phyloP scores from a whole-genome alignment of 2,797 vertebrate species.

The Kryptolebias ocellatus region DNA sequence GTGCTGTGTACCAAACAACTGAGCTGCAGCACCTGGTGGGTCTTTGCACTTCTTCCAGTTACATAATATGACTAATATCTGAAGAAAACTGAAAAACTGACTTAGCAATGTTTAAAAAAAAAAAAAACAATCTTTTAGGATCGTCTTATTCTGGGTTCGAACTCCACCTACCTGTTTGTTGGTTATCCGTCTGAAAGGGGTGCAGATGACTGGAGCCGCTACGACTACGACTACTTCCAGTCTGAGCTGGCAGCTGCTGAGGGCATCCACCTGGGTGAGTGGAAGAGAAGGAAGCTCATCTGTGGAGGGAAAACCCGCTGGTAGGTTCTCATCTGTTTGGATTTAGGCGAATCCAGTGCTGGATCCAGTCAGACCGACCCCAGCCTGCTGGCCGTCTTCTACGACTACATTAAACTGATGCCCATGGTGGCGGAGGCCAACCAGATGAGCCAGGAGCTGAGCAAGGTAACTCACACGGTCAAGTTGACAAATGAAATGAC shows the following conservation, averaged over 20 bases:
- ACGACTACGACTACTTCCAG: conserved; percentile 92
- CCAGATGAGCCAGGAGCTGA: conserved; percentile 90
- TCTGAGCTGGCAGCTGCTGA: conserved; percentile 87
- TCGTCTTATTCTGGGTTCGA: conserved; percentile 88
- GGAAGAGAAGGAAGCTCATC: neutral
- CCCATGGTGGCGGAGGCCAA: conserved; percentile 90
- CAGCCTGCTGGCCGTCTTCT: conserved; percentile 87
- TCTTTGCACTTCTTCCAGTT: conserved; percentile 18
- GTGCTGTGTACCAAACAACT: conserved; percentile 70
- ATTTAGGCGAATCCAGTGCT: conserved; percentile 66
- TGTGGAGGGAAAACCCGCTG: neutral
- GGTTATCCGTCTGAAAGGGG: conserved; percentile 86
- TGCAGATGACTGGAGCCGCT: conserved; percentile 84
- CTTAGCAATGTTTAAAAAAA: neutral
- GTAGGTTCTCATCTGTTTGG: conserved; percentile 7
- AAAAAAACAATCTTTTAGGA: conserved; percentile 72
- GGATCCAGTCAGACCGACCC: conserved; percentile 79
- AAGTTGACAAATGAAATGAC: neutral
- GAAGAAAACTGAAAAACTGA: too few relatives aligned
- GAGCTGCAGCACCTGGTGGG: conserved; percentile 88
- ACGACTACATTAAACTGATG: conserved; percentile 90
- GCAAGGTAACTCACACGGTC: conserved; percentile 75
- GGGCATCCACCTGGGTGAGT: conserved; percentile 83
- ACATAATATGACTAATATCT: neutral
- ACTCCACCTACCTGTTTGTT: conserved; percentile 86